Base-by-base conservation (phyloP, 2,888 invertebrate genomes). In the Heliconius cydno region DNA sequence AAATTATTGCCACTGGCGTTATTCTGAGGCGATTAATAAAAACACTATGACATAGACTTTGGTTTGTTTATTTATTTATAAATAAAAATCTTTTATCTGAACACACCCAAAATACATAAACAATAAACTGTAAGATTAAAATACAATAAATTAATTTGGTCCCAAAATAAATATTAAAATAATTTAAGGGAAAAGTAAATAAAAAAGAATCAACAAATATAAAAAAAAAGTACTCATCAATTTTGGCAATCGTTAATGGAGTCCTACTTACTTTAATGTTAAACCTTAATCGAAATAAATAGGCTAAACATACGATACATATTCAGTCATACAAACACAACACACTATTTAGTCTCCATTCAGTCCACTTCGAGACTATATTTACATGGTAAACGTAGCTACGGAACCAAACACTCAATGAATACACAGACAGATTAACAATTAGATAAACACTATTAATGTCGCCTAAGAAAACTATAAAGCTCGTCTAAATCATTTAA, bases 141-240 rank as follows among this genome's bases (percentile, higher is more conserved):
- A 46, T 46, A 91, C 91, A 94, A 95, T 94, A 95, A 95, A 94
- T 93, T 93, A 94, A 94, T 95, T 95, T 95, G 94, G 93, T 95
- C 95, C 94, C 95, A 90, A 94, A 94, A 95, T 94, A 94, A 94
- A 94, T 94, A 92, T 92, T 89, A 87, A 92, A 92, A 94, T 92
- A 92, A 92, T 92, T 91, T 92, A 92, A 92, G 86, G 88, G 90
- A 91, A 91, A 89, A 87, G 88, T 89, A 90, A 91, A 88, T 87
- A 89, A 91, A 91, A 88, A 67, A 89, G 90, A 92, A 92, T 89
- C 90, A 93, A 94, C 91, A 92, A 91, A 88, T 88, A 89, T 90
- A 91, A 46, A 92, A 90, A n/a, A 70, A 88, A 92, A 93, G 90
- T 92, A 94, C 92, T 93, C 93, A 91, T 92, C 88, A 93, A 94